Percentiles rank a stretch among this genome's conserved stretches.
Conservation (phyloP, 2,797 vertebrate species). For the Cossypha polioptera region DNA sequence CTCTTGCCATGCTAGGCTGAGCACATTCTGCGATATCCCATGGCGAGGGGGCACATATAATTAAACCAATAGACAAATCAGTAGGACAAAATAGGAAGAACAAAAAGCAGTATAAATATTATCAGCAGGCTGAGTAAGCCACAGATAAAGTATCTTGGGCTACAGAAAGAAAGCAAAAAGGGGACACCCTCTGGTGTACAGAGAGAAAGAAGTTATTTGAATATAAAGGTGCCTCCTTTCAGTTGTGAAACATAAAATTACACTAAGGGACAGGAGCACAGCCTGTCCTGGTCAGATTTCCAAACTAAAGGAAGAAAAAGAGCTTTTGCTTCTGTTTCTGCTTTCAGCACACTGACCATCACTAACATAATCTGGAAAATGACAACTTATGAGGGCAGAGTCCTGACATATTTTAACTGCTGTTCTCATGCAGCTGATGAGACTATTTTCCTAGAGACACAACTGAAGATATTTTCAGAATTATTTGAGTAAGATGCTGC, state of each 20-base stretch:
- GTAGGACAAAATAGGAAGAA: neutral
- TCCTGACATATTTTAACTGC: neutral
- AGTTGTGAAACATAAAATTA: neutral
- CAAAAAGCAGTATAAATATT: neutral
- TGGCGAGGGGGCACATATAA: neutral
- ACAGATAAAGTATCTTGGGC: neutral
- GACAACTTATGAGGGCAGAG: neutral
- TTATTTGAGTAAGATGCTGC: neutral
- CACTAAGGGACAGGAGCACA: neutral
- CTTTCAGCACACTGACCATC: neutral
- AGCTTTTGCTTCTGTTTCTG: neutral
- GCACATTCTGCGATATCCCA: neutral
- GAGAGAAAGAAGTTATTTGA: neutral
- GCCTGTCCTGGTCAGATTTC: neutral
- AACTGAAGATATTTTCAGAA: neutral
- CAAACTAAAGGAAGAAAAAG: neutral
- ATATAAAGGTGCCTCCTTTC: neutral
- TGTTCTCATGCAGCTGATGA: neutral
- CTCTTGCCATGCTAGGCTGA: neutral
- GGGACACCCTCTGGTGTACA: neutral
- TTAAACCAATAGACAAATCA: neutral
- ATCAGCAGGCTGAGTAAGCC: neutral
- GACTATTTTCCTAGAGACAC: neutral
- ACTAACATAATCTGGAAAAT: neutral
- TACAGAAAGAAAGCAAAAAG: neutral